Percentiles rank a stretch among this genome's conserved stretches.
Conservation (phyloP, 2,113 vertebrate species). For the Emydura subglobosa region DNA sequence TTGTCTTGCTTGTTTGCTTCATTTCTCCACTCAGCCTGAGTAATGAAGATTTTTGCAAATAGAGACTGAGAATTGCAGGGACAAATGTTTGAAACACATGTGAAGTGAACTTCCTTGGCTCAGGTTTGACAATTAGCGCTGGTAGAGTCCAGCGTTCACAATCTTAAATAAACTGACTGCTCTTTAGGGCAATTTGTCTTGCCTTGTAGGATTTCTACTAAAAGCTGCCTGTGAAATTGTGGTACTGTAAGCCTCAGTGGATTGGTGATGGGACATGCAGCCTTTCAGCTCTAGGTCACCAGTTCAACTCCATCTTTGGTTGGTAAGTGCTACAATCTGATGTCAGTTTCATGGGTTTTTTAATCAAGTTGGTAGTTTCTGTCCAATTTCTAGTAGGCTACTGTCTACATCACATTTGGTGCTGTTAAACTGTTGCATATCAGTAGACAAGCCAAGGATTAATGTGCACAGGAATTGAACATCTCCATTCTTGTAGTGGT, state of each 20-base stretch:
- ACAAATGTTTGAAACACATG: fast-evolving
- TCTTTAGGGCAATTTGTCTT: not conserved
- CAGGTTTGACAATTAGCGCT: not conserved
- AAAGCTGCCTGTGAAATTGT: not conserved
- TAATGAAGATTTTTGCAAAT: not conserved
- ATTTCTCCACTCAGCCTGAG: not conserved
- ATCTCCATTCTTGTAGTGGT: not conserved
- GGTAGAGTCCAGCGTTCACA: not conserved
- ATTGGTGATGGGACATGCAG: not conserved
- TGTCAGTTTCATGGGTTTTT: not conserved
- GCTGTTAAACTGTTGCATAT: not conserved
- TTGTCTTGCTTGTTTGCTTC: not conserved
- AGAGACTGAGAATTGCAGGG: not conserved
- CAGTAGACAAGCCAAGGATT: not conserved
- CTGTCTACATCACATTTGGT: not conserved
- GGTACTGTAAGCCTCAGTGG: not conserved
- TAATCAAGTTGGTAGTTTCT: not conserved
- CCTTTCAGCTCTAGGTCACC: not conserved
- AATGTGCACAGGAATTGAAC: not conserved
- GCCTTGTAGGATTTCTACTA: not conserved
- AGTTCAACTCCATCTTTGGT: not conserved
- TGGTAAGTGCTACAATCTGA: not conserved
- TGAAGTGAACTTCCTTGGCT: not conserved
- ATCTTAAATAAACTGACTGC: not conserved
- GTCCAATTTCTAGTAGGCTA: not conserved